Base-by-base conservation (phyloP, 1,140 invertebrate species). In the Drosophila lowei region DNA sequence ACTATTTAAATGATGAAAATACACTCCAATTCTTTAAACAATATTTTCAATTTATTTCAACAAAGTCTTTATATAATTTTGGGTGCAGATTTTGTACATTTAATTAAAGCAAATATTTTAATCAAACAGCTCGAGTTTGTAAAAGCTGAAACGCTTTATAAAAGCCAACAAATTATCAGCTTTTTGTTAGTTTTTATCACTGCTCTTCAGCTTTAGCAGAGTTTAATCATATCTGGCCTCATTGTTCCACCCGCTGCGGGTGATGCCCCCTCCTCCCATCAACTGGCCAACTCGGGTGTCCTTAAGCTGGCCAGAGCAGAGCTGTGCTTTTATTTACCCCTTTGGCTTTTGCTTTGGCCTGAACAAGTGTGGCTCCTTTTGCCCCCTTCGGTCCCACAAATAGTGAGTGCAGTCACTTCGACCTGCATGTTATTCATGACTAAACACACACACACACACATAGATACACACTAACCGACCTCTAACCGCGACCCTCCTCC, bases 401-500 rank as follows among this genome's bases (percentile, higher is more conserved):
- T 15, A 59, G 25, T 21, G 28, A 71, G 59, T 61, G 72, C 60
- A 76, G 72, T 83, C 66, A 66, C 74, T 83, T 86, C 84, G 78
- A 86, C 74, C 83, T 81, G 83, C 71, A 86, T 88, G 81, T 88
- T 86, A 88, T 86, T 88, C 83, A 86, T 86, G 78, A 71, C 63
- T 78, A 88, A 83, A 44, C 66, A 83, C 64, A 84, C 60, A 84
- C 38, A 56, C 42, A 64, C 50, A n/a, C 47, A 48, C 46, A 48
- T 11, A 43, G 7, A 57, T n/a, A 59, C 53, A 41, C 48, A 13
- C 34, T 42, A 55, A 55, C 46, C 60, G 55, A 77, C 72, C 57
- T 62, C 78, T 60, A 55, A 77, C 62, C 63, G 54, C 76, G 61
- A 63, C 49, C 60, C 66, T 52, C 50, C 6, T 11, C n/a, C 60